These are phyloP conservation scores for Onychostruthus taczanowskii DNA, from an alignment of 2,113 vertebrate species.

Conservation along the genomic window DNA sequence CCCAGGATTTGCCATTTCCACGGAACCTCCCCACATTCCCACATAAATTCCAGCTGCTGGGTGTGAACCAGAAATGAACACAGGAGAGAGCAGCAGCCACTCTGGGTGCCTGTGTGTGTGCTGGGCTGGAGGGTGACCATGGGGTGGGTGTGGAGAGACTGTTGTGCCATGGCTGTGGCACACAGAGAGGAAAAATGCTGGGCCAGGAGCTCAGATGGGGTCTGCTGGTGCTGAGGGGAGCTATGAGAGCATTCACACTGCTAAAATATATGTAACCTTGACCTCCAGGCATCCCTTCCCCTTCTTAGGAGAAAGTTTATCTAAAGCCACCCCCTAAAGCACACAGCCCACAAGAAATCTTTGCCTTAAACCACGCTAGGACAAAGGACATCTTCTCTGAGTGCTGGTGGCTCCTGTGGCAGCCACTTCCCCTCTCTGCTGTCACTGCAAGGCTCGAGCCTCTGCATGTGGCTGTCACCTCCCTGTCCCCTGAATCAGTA, in stretches of 20 bases:
- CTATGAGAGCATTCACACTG: not conserved
- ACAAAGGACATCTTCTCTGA: not conserved
- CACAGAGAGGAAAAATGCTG: fast-evolving
- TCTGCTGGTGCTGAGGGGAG: not conserved
- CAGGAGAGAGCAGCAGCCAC: fast-evolving
- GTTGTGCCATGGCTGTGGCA: fast-evolving
- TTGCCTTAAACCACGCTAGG: fast-evolving
- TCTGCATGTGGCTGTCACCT: fast-evolving
- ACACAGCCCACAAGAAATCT: not conserved
- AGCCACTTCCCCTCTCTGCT: not conserved
- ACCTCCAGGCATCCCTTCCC: not conserved
- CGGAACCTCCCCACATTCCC: not conserved
- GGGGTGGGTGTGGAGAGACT: fast-evolving
- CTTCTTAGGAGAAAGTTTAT: not conserved
- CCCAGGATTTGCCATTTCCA: not conserved
- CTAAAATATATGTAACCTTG: not conserved
- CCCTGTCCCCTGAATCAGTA: fast-evolving
- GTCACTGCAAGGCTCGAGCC: not conserved
- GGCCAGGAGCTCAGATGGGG: not conserved
- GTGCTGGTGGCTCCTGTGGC: not conserved
- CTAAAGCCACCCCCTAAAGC: not conserved
- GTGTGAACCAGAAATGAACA: not conserved
- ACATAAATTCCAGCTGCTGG: fast-evolving
- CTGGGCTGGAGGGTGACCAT: fast-evolving
- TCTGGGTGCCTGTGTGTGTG: not conserved